Conservation (phyloP, 2,797 vertebrate species). For the Catharus ustulatus region DNA sequence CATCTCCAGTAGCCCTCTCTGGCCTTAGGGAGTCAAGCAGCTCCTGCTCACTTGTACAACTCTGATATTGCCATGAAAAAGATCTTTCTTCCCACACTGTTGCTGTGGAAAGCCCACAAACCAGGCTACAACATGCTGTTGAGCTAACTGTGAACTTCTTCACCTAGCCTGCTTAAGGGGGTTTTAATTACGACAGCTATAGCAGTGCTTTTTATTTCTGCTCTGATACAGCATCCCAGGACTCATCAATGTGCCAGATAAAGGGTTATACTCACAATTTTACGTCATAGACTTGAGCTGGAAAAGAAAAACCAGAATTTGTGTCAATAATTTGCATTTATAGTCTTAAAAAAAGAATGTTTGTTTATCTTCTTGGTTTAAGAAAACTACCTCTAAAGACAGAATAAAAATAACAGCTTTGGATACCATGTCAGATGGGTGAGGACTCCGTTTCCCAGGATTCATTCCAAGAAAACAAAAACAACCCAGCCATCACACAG, state of each 20-base stretch:
- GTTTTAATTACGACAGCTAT: neutral
- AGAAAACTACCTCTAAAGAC: neutral
- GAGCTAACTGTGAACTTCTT: neutral
- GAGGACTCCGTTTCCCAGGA: neutral
- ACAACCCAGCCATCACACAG: neutral
- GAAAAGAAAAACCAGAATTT: constrained; percentile 48
- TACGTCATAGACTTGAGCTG: constrained; percentile 63
- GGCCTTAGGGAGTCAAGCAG: neutral
- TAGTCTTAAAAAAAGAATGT: neutral
- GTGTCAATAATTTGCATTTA: neutral
- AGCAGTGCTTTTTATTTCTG: neutral
- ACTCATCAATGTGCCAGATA: neutral
- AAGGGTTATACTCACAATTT: constrained; percentile 63
- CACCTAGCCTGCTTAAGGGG: neutral
- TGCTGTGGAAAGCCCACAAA: neutral
- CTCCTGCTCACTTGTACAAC: neutral
- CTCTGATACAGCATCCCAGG: neutral
- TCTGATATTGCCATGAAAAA: neutral
- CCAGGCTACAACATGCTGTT: fast-evolving
- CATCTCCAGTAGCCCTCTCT: neutral
- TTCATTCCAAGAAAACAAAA: neutral
- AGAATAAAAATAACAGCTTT: neutral
- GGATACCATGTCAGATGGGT: neutral
- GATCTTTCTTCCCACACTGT: neutral
- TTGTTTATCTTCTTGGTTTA: neutral